phyloP scores from a whole-genome alignment of 2,113 vertebrate species.

The Tragelaphus imberbis region DNA sequence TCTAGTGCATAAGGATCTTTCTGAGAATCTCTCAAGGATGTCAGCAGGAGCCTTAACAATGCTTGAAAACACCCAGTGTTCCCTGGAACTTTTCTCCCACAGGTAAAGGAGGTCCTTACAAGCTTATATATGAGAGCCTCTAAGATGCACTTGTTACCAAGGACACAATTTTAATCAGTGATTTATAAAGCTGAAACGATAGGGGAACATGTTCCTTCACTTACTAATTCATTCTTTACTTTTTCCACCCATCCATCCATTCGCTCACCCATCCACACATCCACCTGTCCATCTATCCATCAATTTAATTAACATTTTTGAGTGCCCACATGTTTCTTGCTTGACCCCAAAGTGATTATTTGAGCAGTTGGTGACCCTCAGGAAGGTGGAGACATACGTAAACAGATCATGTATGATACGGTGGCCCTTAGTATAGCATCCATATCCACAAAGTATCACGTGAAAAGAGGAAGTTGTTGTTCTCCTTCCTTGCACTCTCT shows the following conservation, averaged over 20 bases:
- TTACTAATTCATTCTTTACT: constrained; percentile 4
- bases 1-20: constrained; percentile 53
- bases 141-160: constrained; percentile 41
- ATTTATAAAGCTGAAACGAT: not conserved
- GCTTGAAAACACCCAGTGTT: constrained; percentile 43
- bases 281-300: not conserved
- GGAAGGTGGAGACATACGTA: not conserved
- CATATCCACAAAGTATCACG: too few relatives aligned
- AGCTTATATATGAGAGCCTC: constrained; percentile 17
- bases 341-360: not conserved
- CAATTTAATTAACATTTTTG: not conserved
- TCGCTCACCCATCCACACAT: not conserved
- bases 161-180: constrained; percentile 56
- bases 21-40: constrained; percentile 63
- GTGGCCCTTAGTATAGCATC: too few relatives aligned
- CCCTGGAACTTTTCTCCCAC: constrained; percentile 28
- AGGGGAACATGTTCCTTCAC: not conserved
- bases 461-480: not conserved
- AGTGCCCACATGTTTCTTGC: not conserved
- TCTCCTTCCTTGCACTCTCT: not conserved
- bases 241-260: not conserved
- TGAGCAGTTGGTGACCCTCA: not conserved
- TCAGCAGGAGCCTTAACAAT: constrained; percentile 53
- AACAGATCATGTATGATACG: not conserved
- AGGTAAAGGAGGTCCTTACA: constrained; percentile 22